Conservation (phyloP, 2,113 vertebrate genomes). For the Suncus etruscus region DNA sequence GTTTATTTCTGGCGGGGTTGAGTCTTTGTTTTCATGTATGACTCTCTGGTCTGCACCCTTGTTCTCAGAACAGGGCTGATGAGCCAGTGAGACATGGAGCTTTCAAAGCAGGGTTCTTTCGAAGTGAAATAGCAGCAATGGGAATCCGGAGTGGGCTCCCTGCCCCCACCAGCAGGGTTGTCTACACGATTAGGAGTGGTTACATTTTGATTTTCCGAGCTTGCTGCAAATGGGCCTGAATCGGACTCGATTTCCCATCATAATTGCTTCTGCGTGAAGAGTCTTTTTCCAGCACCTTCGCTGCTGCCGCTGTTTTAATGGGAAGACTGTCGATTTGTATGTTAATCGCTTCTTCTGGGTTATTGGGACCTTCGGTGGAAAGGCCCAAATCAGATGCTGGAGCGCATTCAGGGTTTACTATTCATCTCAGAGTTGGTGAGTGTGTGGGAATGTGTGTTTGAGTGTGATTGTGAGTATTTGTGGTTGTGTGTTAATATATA, state of each 20-base stretch:
- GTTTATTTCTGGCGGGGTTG: not conserved
- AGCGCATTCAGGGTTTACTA: constrained; percentile 82
- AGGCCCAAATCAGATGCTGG: constrained; percentile 87
- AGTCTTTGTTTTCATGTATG: not conserved
- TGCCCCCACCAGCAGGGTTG: constrained; percentile 47
- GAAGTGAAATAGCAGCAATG: constrained; percentile 54
- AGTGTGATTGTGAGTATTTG: too few species aligned
- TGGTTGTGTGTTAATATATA: too few species aligned
- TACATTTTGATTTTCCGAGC: constrained; percentile 82
- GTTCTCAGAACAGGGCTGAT: not conserved
- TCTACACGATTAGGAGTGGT: constrained; percentile 72
- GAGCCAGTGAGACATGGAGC: not conserved
- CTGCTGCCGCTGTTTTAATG: constrained; percentile 87
- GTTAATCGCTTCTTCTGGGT: constrained; percentile 88
- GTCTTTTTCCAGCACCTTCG: constrained; percentile 82
- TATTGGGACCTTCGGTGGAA: constrained; percentile 87
- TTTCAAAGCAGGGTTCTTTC: constrained; percentile 54
- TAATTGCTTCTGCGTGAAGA: constrained; percentile 83
- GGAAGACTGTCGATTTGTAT: constrained; percentile 89
- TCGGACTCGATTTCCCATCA: constrained; percentile 74
- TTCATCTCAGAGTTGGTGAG: constrained; percentile 81
- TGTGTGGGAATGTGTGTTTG: too few species aligned
- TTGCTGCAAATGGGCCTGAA: constrained; percentile 79
- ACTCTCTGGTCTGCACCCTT: not conserved
- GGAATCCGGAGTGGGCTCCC: constrained; percentile 28